These are phyloP conservation scores for Drosophila tanythrix DNA, from an alignment of 2,888 invertebrate genomes.

Conservation along the genomic window DNA sequence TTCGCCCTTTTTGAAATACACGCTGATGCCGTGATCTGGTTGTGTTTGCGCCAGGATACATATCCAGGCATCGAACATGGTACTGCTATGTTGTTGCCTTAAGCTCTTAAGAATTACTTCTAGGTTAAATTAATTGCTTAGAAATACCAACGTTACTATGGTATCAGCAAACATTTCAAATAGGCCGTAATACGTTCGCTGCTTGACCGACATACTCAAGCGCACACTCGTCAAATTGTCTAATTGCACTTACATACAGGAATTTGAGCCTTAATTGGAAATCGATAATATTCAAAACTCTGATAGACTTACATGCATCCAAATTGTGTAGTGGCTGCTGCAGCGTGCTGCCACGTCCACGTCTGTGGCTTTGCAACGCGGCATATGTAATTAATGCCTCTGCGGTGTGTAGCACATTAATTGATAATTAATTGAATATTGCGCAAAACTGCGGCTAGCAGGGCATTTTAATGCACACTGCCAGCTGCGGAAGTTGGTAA, in stretches of 20 bases:
- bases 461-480: slow-evolving; percentile 46
- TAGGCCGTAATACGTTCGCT: slow-evolving; percentile 13
- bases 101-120: no score
- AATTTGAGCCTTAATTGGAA: slow-evolving; percentile 55
- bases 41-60: no score
- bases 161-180: background rate
- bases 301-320: slow-evolving; percentile 50
- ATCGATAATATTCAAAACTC: slow-evolving; percentile 64
- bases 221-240: slow-evolving; percentile 36
- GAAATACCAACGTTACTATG: background rate
- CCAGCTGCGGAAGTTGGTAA: slow-evolving; percentile 31
- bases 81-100: no score
- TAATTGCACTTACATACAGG: slow-evolving; percentile 30
- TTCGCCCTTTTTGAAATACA: no score
- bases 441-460: slow-evolving; percentile 68
- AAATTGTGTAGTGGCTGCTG: slow-evolving; percentile 25
- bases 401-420: slow-evolving; percentile 77
- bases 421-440: slow-evolving; percentile 80
- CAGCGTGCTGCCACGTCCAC: slow-evolving; percentile 19
- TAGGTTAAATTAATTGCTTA: background rate
- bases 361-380: slow-evolving; percentile 70
- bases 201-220: slow-evolving; percentile 53
- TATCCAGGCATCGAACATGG: no score
- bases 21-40: no score
- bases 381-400: slow-evolving; percentile 76